Conservation (phyloP, 2,888 invertebrate species). For the Amphipyra tragopoginis region DNA sequence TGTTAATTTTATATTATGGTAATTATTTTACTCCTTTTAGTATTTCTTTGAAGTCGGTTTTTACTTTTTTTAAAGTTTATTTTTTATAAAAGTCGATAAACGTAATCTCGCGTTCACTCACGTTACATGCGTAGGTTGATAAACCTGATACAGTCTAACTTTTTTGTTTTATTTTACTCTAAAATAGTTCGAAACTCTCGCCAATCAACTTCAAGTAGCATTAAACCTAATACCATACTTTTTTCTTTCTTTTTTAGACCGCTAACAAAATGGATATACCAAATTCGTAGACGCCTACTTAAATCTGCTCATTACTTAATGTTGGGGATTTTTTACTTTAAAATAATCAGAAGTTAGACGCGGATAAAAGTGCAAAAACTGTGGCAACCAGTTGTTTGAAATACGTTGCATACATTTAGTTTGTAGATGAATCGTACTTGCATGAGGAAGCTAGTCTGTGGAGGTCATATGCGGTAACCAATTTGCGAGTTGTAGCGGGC, state of each 20-base stretch:
- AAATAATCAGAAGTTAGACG: constrained; percentile 6
- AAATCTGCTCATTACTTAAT: constrained; percentile 3
- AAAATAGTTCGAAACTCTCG: constrained; percentile 1
- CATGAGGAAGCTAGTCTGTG: neutral
- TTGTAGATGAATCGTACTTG: neutral
- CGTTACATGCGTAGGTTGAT: too few species aligned
- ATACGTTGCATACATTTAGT: neutral
- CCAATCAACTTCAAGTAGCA: neutral
- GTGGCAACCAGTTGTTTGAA: constrained; percentile 4
- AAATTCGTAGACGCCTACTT: constrained; percentile 18
- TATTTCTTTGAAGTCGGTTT: too few species aligned
- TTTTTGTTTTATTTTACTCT: constrained; percentile 10
- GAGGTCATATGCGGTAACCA: too few species aligned
- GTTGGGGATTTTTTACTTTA: constrained; percentile 4
- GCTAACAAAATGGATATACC: neutral
- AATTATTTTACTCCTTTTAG: too few species aligned
- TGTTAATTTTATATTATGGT: too few species aligned
- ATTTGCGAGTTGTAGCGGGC: too few species aligned
- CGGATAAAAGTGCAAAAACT: neutral
- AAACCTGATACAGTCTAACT: too few species aligned
- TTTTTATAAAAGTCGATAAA: too few species aligned
- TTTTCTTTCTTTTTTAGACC: constrained; percentile 5
- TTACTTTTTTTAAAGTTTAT: too few species aligned
- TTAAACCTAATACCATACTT: neutral
- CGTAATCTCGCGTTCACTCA: too few species aligned